Conservation (phyloP, 2,113 vertebrate species). For the Neodontobutis hainanensis region DNA sequence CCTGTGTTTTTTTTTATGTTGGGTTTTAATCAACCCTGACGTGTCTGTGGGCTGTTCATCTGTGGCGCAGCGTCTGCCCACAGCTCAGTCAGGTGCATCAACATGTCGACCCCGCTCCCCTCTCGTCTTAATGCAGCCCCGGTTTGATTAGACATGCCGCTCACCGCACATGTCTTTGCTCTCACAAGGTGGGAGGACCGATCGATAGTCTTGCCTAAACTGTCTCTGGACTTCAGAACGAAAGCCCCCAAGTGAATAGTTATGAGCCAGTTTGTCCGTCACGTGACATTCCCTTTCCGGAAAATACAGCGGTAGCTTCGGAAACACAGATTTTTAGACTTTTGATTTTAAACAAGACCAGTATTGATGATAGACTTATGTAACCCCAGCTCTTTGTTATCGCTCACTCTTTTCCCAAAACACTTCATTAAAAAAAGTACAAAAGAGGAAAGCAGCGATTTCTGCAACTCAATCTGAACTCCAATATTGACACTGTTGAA, state of each 20-base stretch:
- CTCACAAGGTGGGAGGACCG: constrained; percentile 35
- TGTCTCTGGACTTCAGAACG: constrained; percentile 20
- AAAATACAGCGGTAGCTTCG: constrained; percentile 5
- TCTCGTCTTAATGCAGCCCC: constrained; percentile 42
- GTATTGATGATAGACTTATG: constrained; percentile 41
- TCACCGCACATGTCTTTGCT: constrained; percentile 50
- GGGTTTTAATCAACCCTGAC: constrained; percentile 45
- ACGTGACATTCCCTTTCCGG: constrained; percentile 16
- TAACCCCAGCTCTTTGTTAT: constrained; percentile 19
- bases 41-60: constrained; percentile 53
- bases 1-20: constrained; percentile 23
- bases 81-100: constrained; percentile 42
- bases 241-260: constrained; percentile 2
- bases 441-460: constrained; percentile 34
- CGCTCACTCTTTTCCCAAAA: constrained; percentile 49
- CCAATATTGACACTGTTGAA: constrained; percentile 19
- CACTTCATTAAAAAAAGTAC: constrained; percentile 61
- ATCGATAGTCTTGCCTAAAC: constrained; percentile 48
- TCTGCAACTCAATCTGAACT: constrained; percentile 17
- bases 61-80: constrained; percentile 31
- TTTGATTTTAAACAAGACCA: constrained; percentile 35
- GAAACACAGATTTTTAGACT: constrained; percentile 16
- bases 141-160: constrained; percentile 51
- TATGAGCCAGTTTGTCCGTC: not conserved
- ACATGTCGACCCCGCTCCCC: constrained; percentile 38